phyloP scores from a whole-genome alignment of 1,140 invertebrate genomes.

The Belonocnema kinseyi region DNA sequence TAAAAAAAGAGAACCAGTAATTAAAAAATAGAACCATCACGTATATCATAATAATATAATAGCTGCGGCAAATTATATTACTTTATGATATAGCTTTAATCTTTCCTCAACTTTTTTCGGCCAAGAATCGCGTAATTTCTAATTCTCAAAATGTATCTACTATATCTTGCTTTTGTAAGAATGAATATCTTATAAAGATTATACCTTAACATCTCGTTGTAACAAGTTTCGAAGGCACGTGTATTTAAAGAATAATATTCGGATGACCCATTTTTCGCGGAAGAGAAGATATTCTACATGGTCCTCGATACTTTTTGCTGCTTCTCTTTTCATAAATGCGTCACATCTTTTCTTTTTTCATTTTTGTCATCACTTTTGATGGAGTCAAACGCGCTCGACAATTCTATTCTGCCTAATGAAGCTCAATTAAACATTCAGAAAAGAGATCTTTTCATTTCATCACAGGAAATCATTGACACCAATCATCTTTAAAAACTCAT shows the following conservation, averaged over 20 bases:
- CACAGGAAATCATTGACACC: not conserved
- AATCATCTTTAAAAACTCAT: too few species aligned
- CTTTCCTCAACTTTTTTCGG: not conserved
- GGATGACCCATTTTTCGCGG: slow-evolving; percentile 12
- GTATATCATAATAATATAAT: not conserved
- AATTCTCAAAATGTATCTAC: slow-evolving; percentile 39
- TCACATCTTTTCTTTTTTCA: slow-evolving; percentile 43
- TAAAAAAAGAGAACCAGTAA: slow-evolving; percentile 46
- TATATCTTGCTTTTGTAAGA: slow-evolving; percentile 31
- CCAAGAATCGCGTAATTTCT: slow-evolving; percentile 38
- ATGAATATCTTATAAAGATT: slow-evolving; percentile 53
- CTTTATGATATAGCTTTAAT: not conserved
- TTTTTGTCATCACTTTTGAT: slow-evolving; percentile 13
- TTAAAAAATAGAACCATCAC: slow-evolving; percentile 38
- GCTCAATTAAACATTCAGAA: not conserved
- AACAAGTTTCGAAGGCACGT: slow-evolving; percentile 67
- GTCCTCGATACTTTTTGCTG: not conserved
- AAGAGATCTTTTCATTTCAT: not conserved
- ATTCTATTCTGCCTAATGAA: slow-evolving; percentile 6
- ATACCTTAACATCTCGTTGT: slow-evolving; percentile 55
- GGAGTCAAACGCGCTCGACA: not conserved
- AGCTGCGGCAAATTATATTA: not conserved
- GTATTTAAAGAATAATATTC: slow-evolving; percentile 45
- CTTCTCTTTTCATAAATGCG: slow-evolving; percentile 24
- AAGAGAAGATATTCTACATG: slow-evolving; percentile 7